phyloP scores from a whole-genome alignment of 2,113 vertebrate genomes.

The Burhinus oedicnemus region DNA sequence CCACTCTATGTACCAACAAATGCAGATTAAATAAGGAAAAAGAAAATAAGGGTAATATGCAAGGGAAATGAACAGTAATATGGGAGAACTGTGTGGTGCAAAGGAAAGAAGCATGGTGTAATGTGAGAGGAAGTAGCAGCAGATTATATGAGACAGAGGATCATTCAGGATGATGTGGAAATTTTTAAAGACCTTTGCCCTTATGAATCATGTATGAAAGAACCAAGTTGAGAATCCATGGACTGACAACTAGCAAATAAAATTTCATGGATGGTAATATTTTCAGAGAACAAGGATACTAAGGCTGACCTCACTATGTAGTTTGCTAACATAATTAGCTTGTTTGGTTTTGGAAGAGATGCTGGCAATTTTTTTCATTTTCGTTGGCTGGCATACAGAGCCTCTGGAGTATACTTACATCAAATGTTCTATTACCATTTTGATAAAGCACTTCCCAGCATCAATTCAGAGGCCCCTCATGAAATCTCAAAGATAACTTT shows the following conservation, averaged over 20 bases:
- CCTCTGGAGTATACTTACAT: neutral
- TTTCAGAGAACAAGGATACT: neutral
- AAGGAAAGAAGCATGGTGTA: neutral
- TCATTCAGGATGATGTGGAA: neutral
- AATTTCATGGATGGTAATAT: conserved; percentile 59
- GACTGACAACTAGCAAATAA: conserved; percentile 50
- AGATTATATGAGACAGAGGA: neutral
- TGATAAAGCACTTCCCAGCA: neutral
- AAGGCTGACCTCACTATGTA: conserved; percentile 12
- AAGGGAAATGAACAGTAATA: neutral
- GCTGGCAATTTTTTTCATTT: neutral
- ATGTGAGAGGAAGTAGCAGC: neutral
- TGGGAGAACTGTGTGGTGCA: neutral
- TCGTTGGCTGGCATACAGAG: neutral
- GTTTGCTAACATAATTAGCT: conserved; percentile 23
- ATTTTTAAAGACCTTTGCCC: conserved; percentile 59
- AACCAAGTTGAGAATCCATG: neutral
- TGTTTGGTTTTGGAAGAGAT: neutral
- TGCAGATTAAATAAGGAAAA: neutral
- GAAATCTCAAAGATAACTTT: neutral
- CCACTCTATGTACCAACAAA: neutral
- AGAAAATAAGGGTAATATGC: neutral
- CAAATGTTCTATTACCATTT: neutral
- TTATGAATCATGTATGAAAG: conserved; percentile 57
- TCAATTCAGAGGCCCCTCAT: neutral